Evolutionary conservation across 2,113 vertebrate species (phyloP).

Genomic region (Cyanoderma ruficeps): DNA sequence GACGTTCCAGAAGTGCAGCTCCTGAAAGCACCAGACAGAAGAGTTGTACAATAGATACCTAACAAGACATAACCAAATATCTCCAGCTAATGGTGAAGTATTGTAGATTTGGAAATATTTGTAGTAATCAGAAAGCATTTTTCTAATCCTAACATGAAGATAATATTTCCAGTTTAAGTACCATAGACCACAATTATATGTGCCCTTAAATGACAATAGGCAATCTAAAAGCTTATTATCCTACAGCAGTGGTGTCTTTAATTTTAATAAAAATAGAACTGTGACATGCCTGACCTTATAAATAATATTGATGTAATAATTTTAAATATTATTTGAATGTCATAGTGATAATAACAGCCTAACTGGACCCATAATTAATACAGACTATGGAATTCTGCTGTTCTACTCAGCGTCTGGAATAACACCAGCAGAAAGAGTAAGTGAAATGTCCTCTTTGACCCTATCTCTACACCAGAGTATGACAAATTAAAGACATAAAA

Average conservation of each 20-base stretch:
- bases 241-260: constrained; percentile 27
- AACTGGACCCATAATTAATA: constrained; percentile 41
- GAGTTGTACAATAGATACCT: neutral
- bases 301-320: constrained; percentile 65
- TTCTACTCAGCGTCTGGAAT: neutral
- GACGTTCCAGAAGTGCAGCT: neutral
- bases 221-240: constrained; percentile 29
- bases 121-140: neutral
- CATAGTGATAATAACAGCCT: constrained; percentile 42
- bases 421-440: neutral
- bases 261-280: constrained; percentile 60
- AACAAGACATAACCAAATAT: neutral
- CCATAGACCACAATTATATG: neutral
- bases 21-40: neutral
- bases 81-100: neutral
- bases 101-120: constrained; percentile 9
- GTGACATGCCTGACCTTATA: constrained; percentile 66
- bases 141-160: neutral
- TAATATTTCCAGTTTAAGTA: constrained; percentile 19
- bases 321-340: constrained; percentile 69
- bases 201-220: constrained; percentile 32
- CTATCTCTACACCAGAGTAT: neutral
- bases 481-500: neutral
- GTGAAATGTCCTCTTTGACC: neutral
- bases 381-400: constrained; percentile 4